phyloP scores from a whole-genome alignment of 2,113 vertebrate genomes.

The Rattus rattus region DNA sequence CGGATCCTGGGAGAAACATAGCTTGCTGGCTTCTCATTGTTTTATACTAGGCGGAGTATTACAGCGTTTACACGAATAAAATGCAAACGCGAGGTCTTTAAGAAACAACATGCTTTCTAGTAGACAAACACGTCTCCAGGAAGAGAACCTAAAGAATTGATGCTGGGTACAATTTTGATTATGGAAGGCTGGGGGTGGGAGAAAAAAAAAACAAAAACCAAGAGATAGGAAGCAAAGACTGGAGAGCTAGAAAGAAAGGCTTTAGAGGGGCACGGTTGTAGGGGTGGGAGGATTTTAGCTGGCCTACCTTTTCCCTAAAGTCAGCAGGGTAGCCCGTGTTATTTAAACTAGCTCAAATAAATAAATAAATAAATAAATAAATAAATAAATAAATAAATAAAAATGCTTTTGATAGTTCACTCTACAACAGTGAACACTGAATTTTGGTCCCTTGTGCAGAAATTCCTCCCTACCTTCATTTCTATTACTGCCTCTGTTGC shows the following conservation, averaged over 20 bases:
- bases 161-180: background rate
- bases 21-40: slow-evolving; percentile 23
- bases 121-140: background rate
- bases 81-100: slow-evolving; percentile 1
- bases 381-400: background rate
- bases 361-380: no score
- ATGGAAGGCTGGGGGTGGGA: background rate
- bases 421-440: slow-evolving; percentile 61
- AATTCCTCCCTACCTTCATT: slow-evolving; percentile 59
- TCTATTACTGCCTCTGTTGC: slow-evolving; percentile 21
- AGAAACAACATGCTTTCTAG: background rate
- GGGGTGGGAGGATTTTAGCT: background rate
- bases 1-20: background rate
- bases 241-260: background rate
- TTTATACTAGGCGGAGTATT: background rate
- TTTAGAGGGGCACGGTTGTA: background rate
- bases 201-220: background rate
- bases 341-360: slow-evolving; percentile 55
- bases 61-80: slow-evolving; percentile 24
- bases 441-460: slow-evolving; percentile 65
- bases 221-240: background rate
- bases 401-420: slow-evolving; percentile 66
- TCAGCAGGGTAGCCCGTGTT: background rate
- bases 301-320: background rate
- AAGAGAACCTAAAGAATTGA: background rate